Conservation (phyloP, 2,797 vertebrate species). For the Macropodus opercularis region DNA sequence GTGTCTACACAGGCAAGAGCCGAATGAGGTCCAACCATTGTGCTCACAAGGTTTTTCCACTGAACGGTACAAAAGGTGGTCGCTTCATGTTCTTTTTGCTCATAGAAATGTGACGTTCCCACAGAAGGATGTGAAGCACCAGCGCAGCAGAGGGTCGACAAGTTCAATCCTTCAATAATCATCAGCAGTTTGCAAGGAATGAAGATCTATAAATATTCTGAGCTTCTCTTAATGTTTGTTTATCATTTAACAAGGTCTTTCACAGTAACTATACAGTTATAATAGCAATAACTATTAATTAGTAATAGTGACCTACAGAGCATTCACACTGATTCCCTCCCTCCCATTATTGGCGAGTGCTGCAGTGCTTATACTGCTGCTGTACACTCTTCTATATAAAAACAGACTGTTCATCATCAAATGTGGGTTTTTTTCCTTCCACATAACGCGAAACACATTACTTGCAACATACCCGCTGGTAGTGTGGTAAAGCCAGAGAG, state of each 20-base stretch:
- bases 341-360: too few relatives aligned
- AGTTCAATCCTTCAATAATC: not conserved
- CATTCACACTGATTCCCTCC: too few relatives aligned
- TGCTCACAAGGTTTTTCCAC: constrained; percentile 2
- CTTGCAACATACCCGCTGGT: constrained; percentile 80
- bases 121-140: not conserved
- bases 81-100: not conserved
- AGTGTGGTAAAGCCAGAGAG: constrained; percentile 81
- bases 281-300: too few relatives aligned
- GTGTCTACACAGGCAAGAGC: constrained; percentile 21
- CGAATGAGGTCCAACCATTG: constrained; percentile 17
- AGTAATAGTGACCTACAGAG: too few relatives aligned
- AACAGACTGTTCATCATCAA: not conserved
- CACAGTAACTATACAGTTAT: too few relatives aligned
- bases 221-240: too few relatives aligned
- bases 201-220: too few relatives aligned
- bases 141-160: not conserved
- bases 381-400: too few relatives aligned
- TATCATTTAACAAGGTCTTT: too few relatives aligned
- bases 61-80: constrained; percentile 16
- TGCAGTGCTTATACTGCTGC: too few relatives aligned
- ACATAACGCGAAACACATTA: constrained; percentile 6
- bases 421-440: not conserved
- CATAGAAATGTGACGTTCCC: not conserved
- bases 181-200: not conserved